These are phyloP conservation scores for Drosophila sturtevanti DNA, from an alignment of 1,140 invertebrate genomes.

Conservation along the genomic window DNA sequence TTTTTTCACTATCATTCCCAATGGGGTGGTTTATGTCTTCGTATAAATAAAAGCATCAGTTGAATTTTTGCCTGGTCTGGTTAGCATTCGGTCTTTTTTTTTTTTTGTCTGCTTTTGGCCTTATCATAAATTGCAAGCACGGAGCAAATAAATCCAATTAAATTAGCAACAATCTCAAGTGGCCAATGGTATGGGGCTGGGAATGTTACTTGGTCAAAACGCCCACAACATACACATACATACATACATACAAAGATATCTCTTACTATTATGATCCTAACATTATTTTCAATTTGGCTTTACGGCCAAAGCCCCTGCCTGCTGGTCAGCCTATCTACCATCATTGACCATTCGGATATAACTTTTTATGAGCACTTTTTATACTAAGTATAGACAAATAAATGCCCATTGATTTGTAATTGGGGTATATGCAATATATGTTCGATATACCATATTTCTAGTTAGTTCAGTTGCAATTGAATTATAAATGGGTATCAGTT, in stretches of 20 bases:
- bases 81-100: background rate
- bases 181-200: slow-evolving; percentile 30
- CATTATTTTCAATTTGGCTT: slow-evolving; percentile 60
- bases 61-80: background rate
- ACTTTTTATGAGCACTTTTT: slow-evolving; percentile 39
- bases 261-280: slow-evolving; percentile 28
- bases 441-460: no score
- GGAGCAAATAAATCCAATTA: slow-evolving; percentile 62
- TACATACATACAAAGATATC: background rate
- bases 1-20: background rate
- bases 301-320: background rate
- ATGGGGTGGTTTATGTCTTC: no score
- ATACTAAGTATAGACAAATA: slow-evolving; percentile 8
- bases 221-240: background rate
- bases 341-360: slow-evolving; percentile 23
- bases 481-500: background rate
- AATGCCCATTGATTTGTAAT: background rate
- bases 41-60: no score
- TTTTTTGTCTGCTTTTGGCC: slow-evolving; percentile 11
- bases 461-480: no score
- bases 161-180: slow-evolving; percentile 63
- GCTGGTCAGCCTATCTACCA: slow-evolving; percentile 14
- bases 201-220: background rate
- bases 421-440: no score
- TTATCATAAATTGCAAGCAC: slow-evolving; percentile 56